A percentile compares a stretch with the other conserved stretches of the same genome.
phyloP scores from a whole-genome alignment of 92 coral and sea anemone genomes.

The Epizoanthus scotinus region DNA sequence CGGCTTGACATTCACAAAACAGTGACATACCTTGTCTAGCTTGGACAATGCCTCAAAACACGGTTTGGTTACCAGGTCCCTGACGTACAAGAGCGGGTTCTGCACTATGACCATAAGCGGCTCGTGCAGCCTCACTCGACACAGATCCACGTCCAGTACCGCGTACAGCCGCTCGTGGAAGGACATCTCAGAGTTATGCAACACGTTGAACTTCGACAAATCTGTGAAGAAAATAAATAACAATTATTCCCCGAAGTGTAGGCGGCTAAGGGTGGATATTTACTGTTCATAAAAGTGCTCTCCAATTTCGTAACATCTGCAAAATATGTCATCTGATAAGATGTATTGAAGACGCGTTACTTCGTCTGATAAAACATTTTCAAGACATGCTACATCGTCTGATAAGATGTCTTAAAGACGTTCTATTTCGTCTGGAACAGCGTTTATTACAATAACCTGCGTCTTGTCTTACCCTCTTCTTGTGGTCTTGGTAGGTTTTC shows the following conservation, averaged over 20 bases:
- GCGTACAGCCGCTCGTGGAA: conserved; percentile 82
- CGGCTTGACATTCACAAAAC: neutral
- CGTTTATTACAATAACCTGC: neutral
- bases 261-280: no score
- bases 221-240: conserved; percentile 56
- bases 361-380: no score
- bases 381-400: no score
- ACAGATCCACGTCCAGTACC: conserved; percentile 91
- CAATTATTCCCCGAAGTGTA: no score
- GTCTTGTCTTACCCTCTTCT: conserved; percentile 64
- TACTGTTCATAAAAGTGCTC: no score
- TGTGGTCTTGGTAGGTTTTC: conserved; percentile 77
- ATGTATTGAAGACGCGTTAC: no score
- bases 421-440: no score
- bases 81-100: conserved; percentile 91
- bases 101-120: conserved; percentile 82
- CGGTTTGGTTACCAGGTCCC: conserved; percentile 91
- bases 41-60: conserved; percentile 91
- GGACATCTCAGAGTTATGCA: conserved; percentile 88
- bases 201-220: conserved; percentile 69
- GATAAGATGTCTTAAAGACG: no score
- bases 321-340: no score
- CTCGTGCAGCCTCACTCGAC: conserved; percentile 96
- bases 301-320: no score
- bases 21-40: conserved; percentile 76